Base-by-base conservation (phyloP, 2,797 vertebrate species). In the Neosalanx taihuensis region DNA sequence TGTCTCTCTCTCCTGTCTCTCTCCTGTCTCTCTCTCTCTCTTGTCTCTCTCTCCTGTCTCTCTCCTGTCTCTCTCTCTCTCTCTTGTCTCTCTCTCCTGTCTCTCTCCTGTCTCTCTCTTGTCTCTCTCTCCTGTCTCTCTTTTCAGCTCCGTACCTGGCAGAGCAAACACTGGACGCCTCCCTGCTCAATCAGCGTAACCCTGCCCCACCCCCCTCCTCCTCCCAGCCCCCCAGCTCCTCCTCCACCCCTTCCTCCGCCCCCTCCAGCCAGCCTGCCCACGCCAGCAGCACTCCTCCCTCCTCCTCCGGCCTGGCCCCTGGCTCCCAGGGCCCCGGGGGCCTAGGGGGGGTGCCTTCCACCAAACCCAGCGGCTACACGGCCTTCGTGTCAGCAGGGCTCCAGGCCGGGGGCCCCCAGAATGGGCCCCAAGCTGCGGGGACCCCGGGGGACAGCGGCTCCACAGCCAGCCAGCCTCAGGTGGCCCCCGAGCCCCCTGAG, bases 111-210 rank as follows among this genome's bases (percentile, higher is more conserved):
- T 74, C 69, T 87, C 87, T 46, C 85, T n/a, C 46, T 17, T 18
- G 4, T 53, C 2, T 58, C 26, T 13, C 60, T 70, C 72, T 26
- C 23, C 23, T 26, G 23, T 26, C 23, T 26, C 23, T 26, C 3
- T 6, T 78, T 90, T 84, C 85, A 99, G 98, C 95, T 91, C 95
- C 97, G 53, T 98, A 98, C 77, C 93, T 99, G 86, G 95, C 98
- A 75, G 94, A 95, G 67, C 98, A 97, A 89, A 91, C 95, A 79
- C 84, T 99, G 91, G 98, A 99, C 87, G 92, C 91, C 86, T 96
- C 97, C 65, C 89, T 99, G 20, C 93, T 99, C 79, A 93, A 94
- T 73, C 98, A 99, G 87, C 95, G 94, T 72, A 97, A 93, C 86
- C 93, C 95, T 46, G 74, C 91, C 77, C 72, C 92, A 72, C 87